Base-by-base conservation (phyloP, 2,888 invertebrate species). In the Epinotia brunnichana region DNA sequence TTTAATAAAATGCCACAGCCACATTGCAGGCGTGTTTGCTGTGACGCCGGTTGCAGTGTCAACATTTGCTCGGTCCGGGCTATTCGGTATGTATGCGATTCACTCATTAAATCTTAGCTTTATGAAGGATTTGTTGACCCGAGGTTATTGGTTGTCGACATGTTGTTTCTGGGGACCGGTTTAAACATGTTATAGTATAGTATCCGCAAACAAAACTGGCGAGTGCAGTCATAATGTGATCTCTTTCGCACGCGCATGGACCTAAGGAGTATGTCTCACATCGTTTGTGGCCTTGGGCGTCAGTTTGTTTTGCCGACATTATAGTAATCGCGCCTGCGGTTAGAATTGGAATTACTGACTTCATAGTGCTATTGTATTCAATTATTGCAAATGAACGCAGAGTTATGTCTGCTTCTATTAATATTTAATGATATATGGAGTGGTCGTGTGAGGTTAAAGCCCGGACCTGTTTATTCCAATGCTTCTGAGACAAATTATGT, bases 61-160 rank as follows among this genome's bases (percentile, higher is more conserved):
- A 80, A 80, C 77, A 78, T 80, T 80, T 78, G 75, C 76, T 29
- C 59, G 67, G 68, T 74, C 76, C 67, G 59, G 74, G 73, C 76
- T 56, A 69, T 51, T 64, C 66, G 41, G 67, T 67, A 54, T 74
- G 73, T 76, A 62, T 71, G 60, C 66, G 56, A 44, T 72, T 67
- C 61, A 70, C 74, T 74, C 76, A 76, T 76, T 76, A 76, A 74
- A 74, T 76, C 76, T 74, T 63, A 74, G 76, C 76, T 76, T 74
- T 76, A 76, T 74, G 73, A 76, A 76, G 70, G 62, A 69, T 70
- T 69, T 73, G 68, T 73, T 69, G 69, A 74, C 73, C 53, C 41
- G 35, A 19, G 19, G 57, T 51, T 62, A 61, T 72, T 72, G 66
- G 64, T 29, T 59, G 70, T 66, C 24, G 71, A 72, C 64, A 60